A percentile compares a stretch with the other conserved stretches of the same genome.
Evolutionary conservation across 2,888 invertebrate genomes (phyloP).

Genomic region (Cotesia congregata): DNA sequence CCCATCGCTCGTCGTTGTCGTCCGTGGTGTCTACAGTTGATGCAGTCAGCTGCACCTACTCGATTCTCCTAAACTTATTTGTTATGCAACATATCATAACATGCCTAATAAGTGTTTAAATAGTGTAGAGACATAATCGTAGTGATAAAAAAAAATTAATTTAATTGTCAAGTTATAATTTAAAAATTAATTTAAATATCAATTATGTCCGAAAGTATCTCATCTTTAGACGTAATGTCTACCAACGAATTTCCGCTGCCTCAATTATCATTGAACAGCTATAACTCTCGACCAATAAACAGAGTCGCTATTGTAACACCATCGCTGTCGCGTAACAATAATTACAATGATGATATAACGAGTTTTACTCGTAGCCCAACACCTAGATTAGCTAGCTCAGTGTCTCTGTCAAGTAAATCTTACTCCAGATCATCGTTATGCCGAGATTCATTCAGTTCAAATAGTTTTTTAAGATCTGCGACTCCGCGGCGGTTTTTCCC

Average conservation of each 20-base stretch:
- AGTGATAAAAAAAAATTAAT: conserved; percentile 17
- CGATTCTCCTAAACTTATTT: conserved; percentile 59
- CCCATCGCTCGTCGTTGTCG: conserved; percentile 48
- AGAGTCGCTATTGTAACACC: conserved; percentile 50
- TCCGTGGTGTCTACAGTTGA: conserved; percentile 55
- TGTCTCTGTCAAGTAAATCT: conserved; percentile 39
- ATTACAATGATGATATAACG: background rate
- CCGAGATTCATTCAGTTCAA: conserved; percentile 8
- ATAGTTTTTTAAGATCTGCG: conserved; percentile 60
- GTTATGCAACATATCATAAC: conserved; percentile 56
- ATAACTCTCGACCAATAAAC: conserved; percentile 49
- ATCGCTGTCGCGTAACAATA: background rate
- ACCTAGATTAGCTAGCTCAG: conserved; percentile 46
- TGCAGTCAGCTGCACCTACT: conserved; percentile 63
- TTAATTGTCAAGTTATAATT: background rate
- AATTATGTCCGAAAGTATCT: background rate
- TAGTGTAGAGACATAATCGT: conserved; percentile 39
- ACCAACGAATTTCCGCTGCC: background rate
- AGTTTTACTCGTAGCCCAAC: conserved; percentile 51
- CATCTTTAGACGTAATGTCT: background rate
- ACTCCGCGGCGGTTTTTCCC: conserved; percentile 80
- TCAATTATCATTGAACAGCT: conserved; percentile 15
- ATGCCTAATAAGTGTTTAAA: conserved; percentile 37
- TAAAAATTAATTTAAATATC: background rate
- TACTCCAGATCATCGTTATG: conserved; percentile 41